These are phyloP conservation scores for Dryococelus australis DNA, from an alignment of 2,888 invertebrate genomes.

Conservation along the genomic window DNA sequence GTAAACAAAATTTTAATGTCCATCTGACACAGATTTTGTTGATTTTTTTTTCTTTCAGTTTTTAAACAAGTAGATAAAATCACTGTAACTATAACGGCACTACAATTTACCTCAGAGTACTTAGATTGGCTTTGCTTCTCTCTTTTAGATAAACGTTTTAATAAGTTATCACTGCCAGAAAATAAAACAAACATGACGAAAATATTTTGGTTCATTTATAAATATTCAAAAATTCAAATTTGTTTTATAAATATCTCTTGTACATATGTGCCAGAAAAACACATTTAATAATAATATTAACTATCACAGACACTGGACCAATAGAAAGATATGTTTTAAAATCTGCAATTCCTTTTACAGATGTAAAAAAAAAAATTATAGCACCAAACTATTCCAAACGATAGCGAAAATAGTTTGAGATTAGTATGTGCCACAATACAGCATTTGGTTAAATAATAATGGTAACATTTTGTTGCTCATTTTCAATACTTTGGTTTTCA, in stretches of 20 bases:
- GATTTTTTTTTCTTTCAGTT: not conserved
- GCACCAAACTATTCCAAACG: conserved; percentile 16
- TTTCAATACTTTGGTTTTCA: conserved; percentile 26
- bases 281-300: conserved; percentile 19
- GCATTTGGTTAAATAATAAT: conserved; percentile 25
- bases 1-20: not conserved
- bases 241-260: not conserved
- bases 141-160: not conserved
- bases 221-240: not conserved
- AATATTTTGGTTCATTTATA: conserved; percentile 9
- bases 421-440: conserved; percentile 12
- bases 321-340: conserved; percentile 27
- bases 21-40: not conserved
- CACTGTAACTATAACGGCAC: not conserved
- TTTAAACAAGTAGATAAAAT: not conserved
- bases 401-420: not conserved
- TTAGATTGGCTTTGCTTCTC: not conserved
- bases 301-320: conserved; percentile 22
- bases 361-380: not conserved
- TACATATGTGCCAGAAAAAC: conserved; percentile 16
- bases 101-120: not conserved
- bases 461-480: conserved; percentile 23
- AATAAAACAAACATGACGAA: not conserved
- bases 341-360: conserved; percentile 16
- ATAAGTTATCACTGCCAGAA: not conserved